Conservation (phyloP, 2,113 vertebrate genomes). For the Oreochromis tanganicae region DNA sequence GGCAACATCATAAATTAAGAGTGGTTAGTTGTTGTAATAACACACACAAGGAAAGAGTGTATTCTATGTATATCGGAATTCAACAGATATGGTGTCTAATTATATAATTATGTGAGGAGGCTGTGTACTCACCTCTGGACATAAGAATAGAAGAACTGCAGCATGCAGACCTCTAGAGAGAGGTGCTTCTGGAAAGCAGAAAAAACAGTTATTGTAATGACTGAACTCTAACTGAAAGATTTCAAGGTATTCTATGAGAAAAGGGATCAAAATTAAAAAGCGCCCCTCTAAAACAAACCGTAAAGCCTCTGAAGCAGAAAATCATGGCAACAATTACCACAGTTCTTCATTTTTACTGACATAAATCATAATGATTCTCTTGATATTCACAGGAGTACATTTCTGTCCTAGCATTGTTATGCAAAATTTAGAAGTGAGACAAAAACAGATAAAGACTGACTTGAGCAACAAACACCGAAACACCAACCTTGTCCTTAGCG, state of each 20-base stretch:
- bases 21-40: background rate
- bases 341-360: background rate
- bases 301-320: background rate
- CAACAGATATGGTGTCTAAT: background rate
- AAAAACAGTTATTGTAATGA: background rate
- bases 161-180: constrained; percentile 97
- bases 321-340: background rate
- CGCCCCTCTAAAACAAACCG: background rate
- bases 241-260: background rate
- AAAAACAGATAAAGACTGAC: background rate
- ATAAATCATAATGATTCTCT: background rate
- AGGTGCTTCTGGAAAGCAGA: constrained; percentile 85
- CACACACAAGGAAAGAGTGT: background rate
- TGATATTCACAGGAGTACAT: background rate
- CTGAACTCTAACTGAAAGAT: background rate
- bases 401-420: background rate
- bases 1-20: background rate
- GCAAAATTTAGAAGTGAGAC: background rate
- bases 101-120: background rate
- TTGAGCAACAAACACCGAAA: background rate
- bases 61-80: background rate
- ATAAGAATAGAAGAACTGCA: constrained; percentile 98
- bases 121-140: constrained; percentile 86
- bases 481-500: constrained; percentile 89
- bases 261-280: background rate